phyloP scores from a whole-genome alignment of 1,140 invertebrate genomes.

The Brachystomella parvula region DNA sequence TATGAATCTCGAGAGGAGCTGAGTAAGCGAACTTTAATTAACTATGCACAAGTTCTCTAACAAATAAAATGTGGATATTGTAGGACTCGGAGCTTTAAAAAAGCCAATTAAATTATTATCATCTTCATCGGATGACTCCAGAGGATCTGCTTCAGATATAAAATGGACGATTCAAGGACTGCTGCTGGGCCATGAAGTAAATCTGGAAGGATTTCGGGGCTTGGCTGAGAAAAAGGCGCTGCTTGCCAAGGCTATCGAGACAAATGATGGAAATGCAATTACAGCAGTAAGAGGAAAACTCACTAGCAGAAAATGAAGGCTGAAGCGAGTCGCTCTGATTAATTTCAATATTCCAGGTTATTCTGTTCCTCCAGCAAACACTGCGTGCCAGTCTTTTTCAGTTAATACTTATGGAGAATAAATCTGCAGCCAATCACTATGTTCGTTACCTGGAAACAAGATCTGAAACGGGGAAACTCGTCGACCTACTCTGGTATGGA shows the following conservation, averaged over 20 bases:
- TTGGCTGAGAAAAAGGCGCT: constrained; percentile 47
- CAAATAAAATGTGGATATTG: too few relatives aligned
- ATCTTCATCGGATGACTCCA: not conserved
- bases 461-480: constrained; percentile 47
- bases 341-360: constrained; percentile 47
- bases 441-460: constrained; percentile 48
- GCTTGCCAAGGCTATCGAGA: constrained; percentile 46
- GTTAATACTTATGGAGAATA: constrained; percentile 45
- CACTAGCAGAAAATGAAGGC: too few relatives aligned
- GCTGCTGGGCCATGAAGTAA: constrained; percentile 31
- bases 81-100: too few relatives aligned
- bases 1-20: constrained; percentile 1
- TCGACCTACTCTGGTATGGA: constrained; percentile 49
- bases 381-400: constrained; percentile 47
- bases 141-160: constrained; percentile 1
- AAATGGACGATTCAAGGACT: constrained; percentile 1
- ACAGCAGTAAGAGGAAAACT: constrained; percentile 44
- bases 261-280: constrained; percentile 51
- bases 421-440: constrained; percentile 47
- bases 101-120: too few relatives aligned
- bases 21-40: not conserved
- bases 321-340: too few relatives aligned
- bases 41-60: too few relatives aligned
- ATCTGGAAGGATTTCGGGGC: constrained; percentile 49
- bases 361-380: constrained; percentile 49